Evolutionary conservation across 2,888 invertebrate species (phyloP).

Genomic region (Flexamia atlantica): DNA sequence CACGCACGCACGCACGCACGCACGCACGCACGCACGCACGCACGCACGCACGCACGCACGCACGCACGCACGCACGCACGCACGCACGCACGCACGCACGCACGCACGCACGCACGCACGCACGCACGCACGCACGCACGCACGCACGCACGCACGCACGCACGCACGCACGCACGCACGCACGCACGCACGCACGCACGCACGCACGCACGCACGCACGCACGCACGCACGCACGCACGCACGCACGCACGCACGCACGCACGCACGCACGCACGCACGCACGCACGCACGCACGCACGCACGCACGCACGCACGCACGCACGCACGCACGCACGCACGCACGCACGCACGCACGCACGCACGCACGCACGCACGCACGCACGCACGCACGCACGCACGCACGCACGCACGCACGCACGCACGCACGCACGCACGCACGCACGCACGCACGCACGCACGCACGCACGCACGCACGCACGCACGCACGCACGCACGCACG

Average conservation of each 20-base stretch:
- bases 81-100: too few species aligned
- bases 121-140: background rate
- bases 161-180: conserved; percentile 9
- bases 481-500: too few species aligned
- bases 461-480: conserved; percentile 17
- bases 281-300: conserved; percentile 4
- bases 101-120: too few species aligned
- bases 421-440: background rate
- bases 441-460: too few species aligned
- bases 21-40: too few species aligned
- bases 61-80: too few species aligned
- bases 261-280: conserved; percentile 4
- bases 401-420: conserved; percentile 9
- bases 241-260: background rate
- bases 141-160: conserved; percentile 3
- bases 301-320: background rate
- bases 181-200: background rate
- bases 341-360: conserved; percentile 9
- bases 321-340: background rate
- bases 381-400: background rate
- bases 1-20: too few species aligned
- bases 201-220: background rate
- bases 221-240: background rate
- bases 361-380: conserved; percentile 9
- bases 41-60: too few species aligned